Conservation (phyloP, 2,113 vertebrate genomes). For the Anguilla rostrata region DNA sequence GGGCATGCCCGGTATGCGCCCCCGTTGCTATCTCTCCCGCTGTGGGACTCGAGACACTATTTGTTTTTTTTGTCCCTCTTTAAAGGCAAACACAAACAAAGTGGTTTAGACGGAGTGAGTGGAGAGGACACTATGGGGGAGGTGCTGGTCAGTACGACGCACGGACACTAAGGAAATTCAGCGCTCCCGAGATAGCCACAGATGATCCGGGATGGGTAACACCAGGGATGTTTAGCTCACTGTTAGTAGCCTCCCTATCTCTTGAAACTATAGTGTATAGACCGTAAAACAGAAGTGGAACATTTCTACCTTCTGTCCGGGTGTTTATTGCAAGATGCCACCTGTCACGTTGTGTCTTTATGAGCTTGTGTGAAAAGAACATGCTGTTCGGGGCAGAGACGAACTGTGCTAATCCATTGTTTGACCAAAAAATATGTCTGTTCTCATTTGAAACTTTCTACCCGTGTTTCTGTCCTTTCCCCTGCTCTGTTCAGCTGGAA, state of each 20-base stretch:
- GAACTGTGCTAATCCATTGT: not conserved
- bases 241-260: not conserved
- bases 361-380: not conserved
- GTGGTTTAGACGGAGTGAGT: not conserved
- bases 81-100: slow-evolving; percentile 25
- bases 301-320: not conserved
- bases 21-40: slow-evolving; percentile 37
- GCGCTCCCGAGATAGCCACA: not conserved
- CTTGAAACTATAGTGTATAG: not conserved
- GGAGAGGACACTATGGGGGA: not conserved
- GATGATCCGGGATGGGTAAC: not conserved
- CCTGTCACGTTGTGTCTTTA: not conserved
- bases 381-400: not conserved
- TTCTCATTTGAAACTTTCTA: not conserved
- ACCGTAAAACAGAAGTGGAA: not conserved
- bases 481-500: slow-evolving; percentile 47
- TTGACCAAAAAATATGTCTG: not conserved
- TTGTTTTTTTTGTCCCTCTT: slow-evolving; percentile 32
- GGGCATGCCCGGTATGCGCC: slow-evolving; percentile 47
- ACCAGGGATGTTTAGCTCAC: not conserved
- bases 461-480: slow-evolving; percentile 29
- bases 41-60: slow-evolving; percentile 36
- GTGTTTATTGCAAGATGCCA: not conserved
- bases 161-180: not conserved
- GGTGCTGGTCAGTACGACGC: not conserved